Evolutionary conservation across 1,140 invertebrate genomes (phyloP).

Genomic region (Aphelinus atriplicis): DNA sequence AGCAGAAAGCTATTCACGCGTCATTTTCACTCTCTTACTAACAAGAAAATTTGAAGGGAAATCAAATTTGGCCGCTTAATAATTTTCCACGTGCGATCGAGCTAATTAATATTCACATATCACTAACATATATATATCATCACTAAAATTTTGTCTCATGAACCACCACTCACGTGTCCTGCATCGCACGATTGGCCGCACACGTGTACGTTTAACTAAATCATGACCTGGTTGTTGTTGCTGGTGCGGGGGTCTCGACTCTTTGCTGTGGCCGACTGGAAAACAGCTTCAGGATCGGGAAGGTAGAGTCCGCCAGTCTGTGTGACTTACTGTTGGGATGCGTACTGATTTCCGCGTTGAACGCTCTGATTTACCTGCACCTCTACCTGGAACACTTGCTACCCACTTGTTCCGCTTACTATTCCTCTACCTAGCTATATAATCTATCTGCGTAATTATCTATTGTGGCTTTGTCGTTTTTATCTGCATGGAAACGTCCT

Average conservation of each 20-base stretch:
- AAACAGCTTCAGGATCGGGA: constrained; percentile 74
- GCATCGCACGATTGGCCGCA: constrained; percentile 38
- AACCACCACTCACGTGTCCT: no score
- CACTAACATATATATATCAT: no score
- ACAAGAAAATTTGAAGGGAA: no score
- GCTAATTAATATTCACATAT: constrained; percentile 48
- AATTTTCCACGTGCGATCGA: no score
- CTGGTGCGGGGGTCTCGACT: constrained; percentile 45
- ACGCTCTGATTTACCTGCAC: constrained; percentile 72
- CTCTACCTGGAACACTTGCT: constrained; percentile 49
- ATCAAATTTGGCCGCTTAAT: no score
- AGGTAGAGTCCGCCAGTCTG: constrained; percentile 74
- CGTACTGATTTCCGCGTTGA: constrained; percentile 72
- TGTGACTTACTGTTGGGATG: constrained; percentile 74
- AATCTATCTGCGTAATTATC: constrained; percentile 8
- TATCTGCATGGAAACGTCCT: constrained; percentile 5
- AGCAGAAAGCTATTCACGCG: neutral
- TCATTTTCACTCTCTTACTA: neutral
- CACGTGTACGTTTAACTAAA: constrained; percentile 44
- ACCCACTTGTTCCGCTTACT: constrained; percentile 34
- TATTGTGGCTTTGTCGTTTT: neutral
- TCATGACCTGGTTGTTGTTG: constrained; percentile 50
- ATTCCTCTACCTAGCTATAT: constrained; percentile 23
- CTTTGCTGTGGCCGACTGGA: constrained; percentile 42
- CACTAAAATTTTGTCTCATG: no score